phyloP scores from a whole-genome alignment of 2,113 vertebrate genomes.

The Nycticryphes semicollaris region DNA sequence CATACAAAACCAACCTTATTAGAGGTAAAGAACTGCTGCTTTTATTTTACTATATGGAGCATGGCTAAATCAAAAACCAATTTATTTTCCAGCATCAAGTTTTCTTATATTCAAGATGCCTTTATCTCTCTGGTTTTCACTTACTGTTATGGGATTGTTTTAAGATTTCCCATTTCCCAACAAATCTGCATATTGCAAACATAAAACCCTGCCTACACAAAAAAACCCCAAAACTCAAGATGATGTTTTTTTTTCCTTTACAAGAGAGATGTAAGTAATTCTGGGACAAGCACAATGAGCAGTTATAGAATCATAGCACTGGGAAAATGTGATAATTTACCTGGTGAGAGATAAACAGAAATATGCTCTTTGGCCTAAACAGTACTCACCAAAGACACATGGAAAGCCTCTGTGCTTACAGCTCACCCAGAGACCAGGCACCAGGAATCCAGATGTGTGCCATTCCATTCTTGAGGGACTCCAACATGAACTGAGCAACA shows the following conservation, averaged over 20 bases:
- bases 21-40: not conserved
- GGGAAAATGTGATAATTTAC: not conserved
- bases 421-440: accelerated
- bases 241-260: not conserved
- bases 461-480: not conserved
- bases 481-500: not conserved
- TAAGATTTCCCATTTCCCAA: not conserved
- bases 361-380: not conserved
- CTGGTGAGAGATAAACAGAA: not conserved
- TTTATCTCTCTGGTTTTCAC: not conserved
- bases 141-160: not conserved
- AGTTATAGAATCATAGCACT: not conserved
- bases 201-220: not conserved
- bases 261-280: not conserved
- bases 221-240: not conserved
- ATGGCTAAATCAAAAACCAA: not conserved
- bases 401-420: not conserved
- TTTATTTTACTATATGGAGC: not conserved
- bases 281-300: not conserved
- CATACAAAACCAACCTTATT: not conserved
- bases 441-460: not conserved
- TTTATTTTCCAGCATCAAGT: not conserved
- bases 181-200: not conserved
- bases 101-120: not conserved
- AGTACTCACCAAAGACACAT: accelerated